Percentiles rank a stretch among this genome's conserved stretches.
These are phyloP conservation scores for Anarsia innoxiella DNA, from an alignment of 2,888 invertebrate genomes.

Conservation along the genomic window DNA sequence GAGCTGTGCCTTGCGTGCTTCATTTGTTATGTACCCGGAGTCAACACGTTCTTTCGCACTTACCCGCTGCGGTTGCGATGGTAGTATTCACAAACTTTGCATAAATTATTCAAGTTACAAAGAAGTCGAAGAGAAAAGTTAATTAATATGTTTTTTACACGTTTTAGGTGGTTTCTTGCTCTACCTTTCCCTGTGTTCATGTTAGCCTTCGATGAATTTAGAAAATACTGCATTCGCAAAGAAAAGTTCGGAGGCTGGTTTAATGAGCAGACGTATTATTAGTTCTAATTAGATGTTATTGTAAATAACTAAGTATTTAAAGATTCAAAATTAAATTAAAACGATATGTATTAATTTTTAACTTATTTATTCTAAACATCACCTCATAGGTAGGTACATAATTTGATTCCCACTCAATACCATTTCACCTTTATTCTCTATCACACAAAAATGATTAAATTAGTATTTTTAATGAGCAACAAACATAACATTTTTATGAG, in stretches of 20 bases:
- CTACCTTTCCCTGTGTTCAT: conserved; percentile 82
- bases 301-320: conserved; percentile 14
- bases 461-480: conserved; percentile 33
- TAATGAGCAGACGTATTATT: conserved; percentile 53
- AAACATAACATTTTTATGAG: conserved; percentile 22
- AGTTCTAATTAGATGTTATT: conserved; percentile 6
- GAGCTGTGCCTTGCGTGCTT: conserved; percentile 77
- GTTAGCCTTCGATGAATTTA: conserved; percentile 82
- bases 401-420: conserved; percentile 24
- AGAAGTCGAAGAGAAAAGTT: too few relatives aligned
- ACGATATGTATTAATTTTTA: too few relatives aligned
- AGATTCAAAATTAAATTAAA: conserved; percentile 20
- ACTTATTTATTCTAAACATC: too few relatives aligned
- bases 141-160: not conserved
- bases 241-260: conserved; percentile 51
- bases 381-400: too few relatives aligned
- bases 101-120: too few relatives aligned
- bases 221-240: conserved; percentile 79
- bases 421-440: conserved; percentile 10
- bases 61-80: conserved; percentile 70
- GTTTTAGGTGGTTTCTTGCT: conserved; percentile 81
- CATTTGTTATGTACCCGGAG: conserved; percentile 80
- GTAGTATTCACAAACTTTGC: too few relatives aligned
- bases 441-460: conserved; percentile 10
- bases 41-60: conserved; percentile 73